phyloP scores from a whole-genome alignment of 2,797 vertebrate species.

The Perodicticus potto region DNA sequence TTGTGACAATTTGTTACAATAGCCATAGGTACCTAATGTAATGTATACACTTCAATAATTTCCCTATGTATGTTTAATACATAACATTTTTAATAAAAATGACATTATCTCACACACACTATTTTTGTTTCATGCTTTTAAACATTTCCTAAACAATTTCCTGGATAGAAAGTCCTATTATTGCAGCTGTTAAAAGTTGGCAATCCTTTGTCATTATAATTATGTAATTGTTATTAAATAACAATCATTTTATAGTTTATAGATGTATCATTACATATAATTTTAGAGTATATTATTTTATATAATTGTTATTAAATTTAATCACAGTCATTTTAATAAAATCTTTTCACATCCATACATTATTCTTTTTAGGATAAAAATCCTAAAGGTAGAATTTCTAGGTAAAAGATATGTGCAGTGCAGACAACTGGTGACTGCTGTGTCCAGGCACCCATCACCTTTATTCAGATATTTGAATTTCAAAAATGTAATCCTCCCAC shows the following conservation, averaged over 20 bases:
- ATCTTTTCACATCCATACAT: neutral
- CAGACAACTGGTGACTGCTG: neutral
- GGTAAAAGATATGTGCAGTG: neutral
- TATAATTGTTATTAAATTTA: neutral
- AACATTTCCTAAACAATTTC: neutral
- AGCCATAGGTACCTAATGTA: neutral
- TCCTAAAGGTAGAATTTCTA: neutral
- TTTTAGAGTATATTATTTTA: neutral
- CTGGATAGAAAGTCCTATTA: neutral
- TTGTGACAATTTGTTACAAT: neutral
- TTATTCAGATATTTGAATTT: neutral
- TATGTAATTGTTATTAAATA: neutral
- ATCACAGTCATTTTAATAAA: constrained; percentile 3
- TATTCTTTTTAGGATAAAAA: neutral
- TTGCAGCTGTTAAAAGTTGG: neutral
- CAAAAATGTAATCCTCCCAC: neutral
- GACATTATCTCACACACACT: neutral
- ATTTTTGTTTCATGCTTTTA: neutral
- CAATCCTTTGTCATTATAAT: neutral
- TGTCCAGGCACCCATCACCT: neutral
- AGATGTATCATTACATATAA: no score
- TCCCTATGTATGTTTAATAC: neutral
- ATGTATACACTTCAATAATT: neutral
- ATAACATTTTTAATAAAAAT: constrained; percentile 25
- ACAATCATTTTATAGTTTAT: neutral